phyloP scores from a whole-genome alignment of 1,140 invertebrate species.

The Belonocnema kinseyi region DNA sequence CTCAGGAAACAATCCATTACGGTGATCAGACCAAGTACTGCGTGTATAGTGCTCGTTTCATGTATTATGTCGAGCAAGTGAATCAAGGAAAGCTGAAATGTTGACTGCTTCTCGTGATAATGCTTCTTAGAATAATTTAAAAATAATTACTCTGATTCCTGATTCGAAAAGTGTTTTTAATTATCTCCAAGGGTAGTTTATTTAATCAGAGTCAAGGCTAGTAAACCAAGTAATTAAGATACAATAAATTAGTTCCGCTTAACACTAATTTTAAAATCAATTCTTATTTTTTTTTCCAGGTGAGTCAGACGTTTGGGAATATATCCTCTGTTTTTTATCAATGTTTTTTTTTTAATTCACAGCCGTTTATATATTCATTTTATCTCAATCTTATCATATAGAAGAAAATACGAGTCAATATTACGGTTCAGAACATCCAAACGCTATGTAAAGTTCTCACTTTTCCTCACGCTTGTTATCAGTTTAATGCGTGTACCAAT shows the following conservation, averaged over 20 bases:
- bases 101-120: not conserved
- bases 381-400: no score
- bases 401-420: no score
- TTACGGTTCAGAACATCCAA: not conserved
- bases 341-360: no score
- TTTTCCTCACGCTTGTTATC: constrained; percentile 5
- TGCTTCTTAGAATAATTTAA: constrained; percentile 8
- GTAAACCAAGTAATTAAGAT: not conserved
- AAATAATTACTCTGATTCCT: not conserved
- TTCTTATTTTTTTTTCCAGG: constrained; percentile 13
- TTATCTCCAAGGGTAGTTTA: not conserved
- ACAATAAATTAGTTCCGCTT: not conserved
- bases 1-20: constrained; percentile 70
- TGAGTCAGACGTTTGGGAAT: not conserved
- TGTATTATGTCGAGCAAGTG: constrained; percentile 36
- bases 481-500: not conserved
- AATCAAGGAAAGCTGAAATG: constrained; percentile 38
- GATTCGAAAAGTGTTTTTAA: not conserved
- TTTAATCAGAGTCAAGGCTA: not conserved
- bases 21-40: constrained; percentile 59
- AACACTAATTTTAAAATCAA: not conserved
- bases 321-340: not conserved
- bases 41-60: constrained; percentile 48
- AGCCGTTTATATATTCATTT: no score
- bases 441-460: not conserved